Base-by-base conservation (phyloP, 2,113 vertebrate genomes). In the Clarias batrachus region DNA sequence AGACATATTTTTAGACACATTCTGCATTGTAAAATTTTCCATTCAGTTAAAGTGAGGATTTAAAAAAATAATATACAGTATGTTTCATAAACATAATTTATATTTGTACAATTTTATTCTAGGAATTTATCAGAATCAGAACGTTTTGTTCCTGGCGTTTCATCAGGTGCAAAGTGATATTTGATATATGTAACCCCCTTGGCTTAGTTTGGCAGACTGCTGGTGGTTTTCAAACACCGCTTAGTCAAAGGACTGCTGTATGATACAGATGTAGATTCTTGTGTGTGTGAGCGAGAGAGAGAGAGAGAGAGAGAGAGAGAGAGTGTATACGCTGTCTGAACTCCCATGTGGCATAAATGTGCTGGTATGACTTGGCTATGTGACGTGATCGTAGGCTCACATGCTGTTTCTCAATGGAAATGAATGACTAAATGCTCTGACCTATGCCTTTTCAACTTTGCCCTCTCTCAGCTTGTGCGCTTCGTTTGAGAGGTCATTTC, bases 401-500 rank as follows among this genome's bases (percentile, higher is more conserved):
- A 78, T 80, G 73, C 41, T 83, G 85, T 48, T 71, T 84, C 57
- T 89, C 73, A 87, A 73, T 85, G 37, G 41, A 84, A 88, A 84
- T 84, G 89, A 90, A 91, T 87, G 85, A 81, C 82, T 76, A 87
- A 70, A 85, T 59, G 73, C 68, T 17, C 80, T 87, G 81, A 89
- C 88, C 83, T 85, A 21, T 89, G 88, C 84, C 86, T 81, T 89
- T 87, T 87, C 63, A 88, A 86, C 88, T 87, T 85, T 89, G 27
- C 83, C 83, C 90, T 66, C 62, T 63, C 82, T 86, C 85, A 87
- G 78, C 56, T 80, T 85, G 82, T 90, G 73, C 37, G 56, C 57
- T 19, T 80, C 21, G 16, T 73, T n/a, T 66, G 71, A 70, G 63
- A 85, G 84, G 77, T 86, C 84, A 86, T 85, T 89, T 81, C 71